Evolutionary conservation across 2,888 invertebrate species (phyloP).

Genomic region (Ennomos quercinarius): DNA sequence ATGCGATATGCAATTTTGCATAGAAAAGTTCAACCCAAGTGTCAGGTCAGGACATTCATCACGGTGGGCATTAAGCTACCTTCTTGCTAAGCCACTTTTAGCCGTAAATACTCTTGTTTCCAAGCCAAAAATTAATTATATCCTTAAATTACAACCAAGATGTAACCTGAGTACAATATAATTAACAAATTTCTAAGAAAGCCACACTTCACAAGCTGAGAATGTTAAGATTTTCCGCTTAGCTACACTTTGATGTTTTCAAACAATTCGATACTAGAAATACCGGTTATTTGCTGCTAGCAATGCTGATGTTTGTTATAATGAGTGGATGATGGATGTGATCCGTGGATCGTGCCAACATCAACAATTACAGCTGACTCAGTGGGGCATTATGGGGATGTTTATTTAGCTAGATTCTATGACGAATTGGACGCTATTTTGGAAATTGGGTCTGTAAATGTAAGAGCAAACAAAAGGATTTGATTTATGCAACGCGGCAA

Average conservation of each 20-base stretch:
- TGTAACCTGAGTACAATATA: too few relatives aligned
- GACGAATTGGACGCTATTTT: conserved; percentile 20
- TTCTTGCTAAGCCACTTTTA: too few relatives aligned
- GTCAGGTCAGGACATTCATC: too few relatives aligned
- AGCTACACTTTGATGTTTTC: conserved; percentile 41
- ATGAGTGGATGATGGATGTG: conserved; percentile 14
- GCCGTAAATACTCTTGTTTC: too few relatives aligned
- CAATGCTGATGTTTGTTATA: conserved; percentile 7
- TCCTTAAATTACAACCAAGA: too few relatives aligned
- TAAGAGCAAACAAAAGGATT: not conserved
- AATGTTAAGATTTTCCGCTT: conserved; percentile 18
- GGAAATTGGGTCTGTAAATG: conserved; percentile 7
- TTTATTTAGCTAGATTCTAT: conserved; percentile 18
- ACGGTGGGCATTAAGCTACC: too few relatives aligned
- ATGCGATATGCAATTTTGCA: too few relatives aligned
- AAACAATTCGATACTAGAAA: conserved; percentile 29
- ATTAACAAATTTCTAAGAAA: conserved; percentile 11
- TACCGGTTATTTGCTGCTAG: conserved; percentile 2
- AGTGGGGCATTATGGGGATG: conserved; percentile 11
- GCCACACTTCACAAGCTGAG: conserved; percentile 1
- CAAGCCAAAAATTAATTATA: too few relatives aligned
- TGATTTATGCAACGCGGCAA: not conserved
- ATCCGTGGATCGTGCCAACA: conserved; percentile 10
- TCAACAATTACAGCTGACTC: conserved; percentile 22
- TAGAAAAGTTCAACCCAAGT: too few relatives aligned